These are phyloP conservation scores for Alfaro cultratus DNA, from an alignment of 2,797 vertebrate genomes.

Conservation along the genomic window DNA sequence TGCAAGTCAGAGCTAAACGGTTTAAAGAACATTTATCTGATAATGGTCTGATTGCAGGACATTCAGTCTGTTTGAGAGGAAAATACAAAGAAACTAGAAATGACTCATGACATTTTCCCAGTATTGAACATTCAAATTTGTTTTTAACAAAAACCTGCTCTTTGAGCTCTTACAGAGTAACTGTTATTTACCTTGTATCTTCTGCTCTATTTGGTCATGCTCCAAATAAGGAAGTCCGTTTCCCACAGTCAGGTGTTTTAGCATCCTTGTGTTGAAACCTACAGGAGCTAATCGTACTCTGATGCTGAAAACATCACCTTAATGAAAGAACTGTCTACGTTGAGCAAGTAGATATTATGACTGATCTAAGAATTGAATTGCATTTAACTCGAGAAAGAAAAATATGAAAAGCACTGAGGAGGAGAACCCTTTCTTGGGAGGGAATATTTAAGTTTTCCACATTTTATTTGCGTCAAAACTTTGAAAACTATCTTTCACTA, in stretches of 20 bases:
- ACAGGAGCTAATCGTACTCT: not conserved
- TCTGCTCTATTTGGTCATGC: not conserved
- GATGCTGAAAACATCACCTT: not conserved
- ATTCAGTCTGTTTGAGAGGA: not conserved
- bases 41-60: not conserved
- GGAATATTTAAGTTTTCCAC: not conserved
- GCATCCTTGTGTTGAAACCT: not conserved
- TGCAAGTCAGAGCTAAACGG: not conserved
- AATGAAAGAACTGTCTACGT: not conserved
- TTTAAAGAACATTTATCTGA: not conserved
- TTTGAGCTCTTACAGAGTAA: constrained; percentile 7
- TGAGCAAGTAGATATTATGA: not conserved
- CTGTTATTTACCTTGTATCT: not conserved
- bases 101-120: not conserved
- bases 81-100: not conserved
- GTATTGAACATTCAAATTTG: not conserved
- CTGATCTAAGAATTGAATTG: too few species aligned
- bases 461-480: not conserved
- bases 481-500: not conserved
- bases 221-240: not conserved
- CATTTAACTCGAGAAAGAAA: not conserved
- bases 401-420: not conserved
- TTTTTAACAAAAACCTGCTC: not conserved
- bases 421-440: not conserved
- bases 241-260: not conserved